Percentiles rank a stretch among this genome's conserved stretches.
These are phyloP conservation scores for Leptopterna dolabrata DNA, from an alignment of 2,888 invertebrate genomes.

Conservation along the genomic window DNA sequence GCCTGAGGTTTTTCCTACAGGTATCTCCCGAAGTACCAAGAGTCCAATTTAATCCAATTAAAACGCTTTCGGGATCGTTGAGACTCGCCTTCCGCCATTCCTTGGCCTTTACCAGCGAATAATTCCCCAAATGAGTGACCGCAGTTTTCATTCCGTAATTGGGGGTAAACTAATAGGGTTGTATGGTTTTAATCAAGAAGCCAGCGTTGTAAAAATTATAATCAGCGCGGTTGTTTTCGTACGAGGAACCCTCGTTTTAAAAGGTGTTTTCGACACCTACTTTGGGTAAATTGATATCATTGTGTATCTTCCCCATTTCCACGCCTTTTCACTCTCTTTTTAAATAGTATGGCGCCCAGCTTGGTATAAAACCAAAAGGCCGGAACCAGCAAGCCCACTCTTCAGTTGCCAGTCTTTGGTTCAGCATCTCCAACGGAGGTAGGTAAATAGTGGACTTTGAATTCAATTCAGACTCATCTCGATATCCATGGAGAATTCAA, in stretches of 20 bases:
- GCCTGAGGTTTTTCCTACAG: not conserved
- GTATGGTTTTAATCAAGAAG: conserved; percentile 50
- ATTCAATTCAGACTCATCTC: too few species aligned
- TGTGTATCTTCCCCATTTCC: conserved; percentile 40
- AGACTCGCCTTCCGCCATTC: not conserved
- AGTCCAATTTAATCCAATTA: conserved; percentile 24
- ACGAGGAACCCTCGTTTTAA: not conserved
- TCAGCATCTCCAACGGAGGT: not conserved
- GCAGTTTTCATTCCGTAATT: conserved; percentile 45
- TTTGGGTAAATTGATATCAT: conserved; percentile 58
- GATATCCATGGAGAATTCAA: too few species aligned
- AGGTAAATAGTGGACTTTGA: not conserved
- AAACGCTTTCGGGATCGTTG: conserved; percentile 18
- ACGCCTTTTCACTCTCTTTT: not conserved
- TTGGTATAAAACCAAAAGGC: conserved; percentile 14
- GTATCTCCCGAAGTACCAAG: not conserved
- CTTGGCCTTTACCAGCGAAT: not conserved
- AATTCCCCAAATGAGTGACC: conserved; percentile 18
- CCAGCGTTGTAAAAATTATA: conserved; percentile 1
- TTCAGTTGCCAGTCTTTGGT: not conserved
- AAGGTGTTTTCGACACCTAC: conserved; percentile 38
- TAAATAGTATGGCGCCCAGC: not conserved
- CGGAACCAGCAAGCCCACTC: not conserved
- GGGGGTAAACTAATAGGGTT: conserved; percentile 46
- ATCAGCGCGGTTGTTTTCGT: conserved; percentile 39